Base-by-base conservation (phyloP, 1,140 invertebrate species). In the Macrosteles quadrilineatus region DNA sequence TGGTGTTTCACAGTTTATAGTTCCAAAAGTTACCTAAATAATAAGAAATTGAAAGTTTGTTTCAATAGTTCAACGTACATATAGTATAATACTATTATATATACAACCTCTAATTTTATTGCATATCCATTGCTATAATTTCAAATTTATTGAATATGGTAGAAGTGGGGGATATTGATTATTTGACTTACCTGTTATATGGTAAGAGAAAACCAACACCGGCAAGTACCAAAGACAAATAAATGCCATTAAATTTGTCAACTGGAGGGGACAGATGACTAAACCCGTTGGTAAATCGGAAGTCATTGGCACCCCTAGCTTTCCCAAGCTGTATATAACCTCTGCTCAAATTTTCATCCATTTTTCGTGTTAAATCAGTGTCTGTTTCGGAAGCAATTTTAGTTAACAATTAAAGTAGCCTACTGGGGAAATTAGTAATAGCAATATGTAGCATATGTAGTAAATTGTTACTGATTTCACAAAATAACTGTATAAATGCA, bases 161-260 rank as follows among this genome's bases (percentile, higher is more conserved):
- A n/a, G n/a, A n/a, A n/a, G n/a, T n/a, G n/a, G n/a, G n/a, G n/a
- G n/a, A n/a, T n/a, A n/a, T n/a, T n/a, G n/a, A n/a, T n/a, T n/a
- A 36, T 36, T 36, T 6, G 4, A 4, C 32, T 31, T 78, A 93
- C 92, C 91, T 94, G 83, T 96, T 96, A 80, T 95, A 97, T 0
- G 94, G 94, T 30, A 97, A 81, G 12, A 97, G 85, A 77, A 96
- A 96, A 21, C 94, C 94, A 72, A 92, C 88, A n/a, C 94, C 94
- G 40, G 93, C 92, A 29, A 95, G 81, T 4, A 95, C 83, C 45
- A 97, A 84, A 0, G 92, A 88, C 62, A 93, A 77, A 77, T 94
- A 95, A 62, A 96, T 89, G 23, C 87, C 85, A 79, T 91, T 90
- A 78, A 87, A 90, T 74, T 87, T 85, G 81, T 94, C 91, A 68